Percentiles rank a stretch among this genome's conserved stretches.
Conservation (phyloP, 2,888 invertebrate species). For the Ophion obscuratus region DNA sequence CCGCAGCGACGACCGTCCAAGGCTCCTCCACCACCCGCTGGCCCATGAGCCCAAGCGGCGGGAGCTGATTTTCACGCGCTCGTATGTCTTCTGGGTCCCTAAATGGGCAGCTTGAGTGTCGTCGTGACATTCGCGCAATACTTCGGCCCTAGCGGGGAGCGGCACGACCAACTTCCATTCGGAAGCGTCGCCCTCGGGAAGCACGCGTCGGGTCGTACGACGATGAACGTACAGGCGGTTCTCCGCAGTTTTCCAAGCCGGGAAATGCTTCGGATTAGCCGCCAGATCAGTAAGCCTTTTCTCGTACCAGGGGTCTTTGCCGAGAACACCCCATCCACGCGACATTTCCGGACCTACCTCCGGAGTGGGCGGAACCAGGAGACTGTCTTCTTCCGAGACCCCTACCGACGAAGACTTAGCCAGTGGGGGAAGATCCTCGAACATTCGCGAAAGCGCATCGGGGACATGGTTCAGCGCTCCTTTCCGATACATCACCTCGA, state of each 20-base stretch:
- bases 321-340: no score
- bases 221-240: no score
- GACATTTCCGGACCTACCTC: no score
- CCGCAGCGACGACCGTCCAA: slow-evolving; percentile 42
- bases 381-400: no score
- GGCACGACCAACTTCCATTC: slow-evolving; percentile 65
- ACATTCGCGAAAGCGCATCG: slow-evolving; percentile 54
- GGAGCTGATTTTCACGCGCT: not conserved
- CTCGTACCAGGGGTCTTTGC: slow-evolving; percentile 1
- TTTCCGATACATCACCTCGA: slow-evolving; percentile 50
- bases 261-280: not conserved
- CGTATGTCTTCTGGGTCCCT: slow-evolving; percentile 51
- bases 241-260: no score
- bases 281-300: not conserved
- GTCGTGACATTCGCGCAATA: not conserved
- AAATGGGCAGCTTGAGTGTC: slow-evolving; percentile 63
- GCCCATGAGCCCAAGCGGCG: slow-evolving; percentile 28
- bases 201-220: not conserved
- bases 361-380: no score
- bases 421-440: not conserved
- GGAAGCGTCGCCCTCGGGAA: not conserved
- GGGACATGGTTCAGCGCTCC: slow-evolving; percentile 49
- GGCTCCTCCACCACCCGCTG: slow-evolving; percentile 31
- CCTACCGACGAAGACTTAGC: not conserved
- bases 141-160: not conserved